These are phyloP conservation scores for Tolmerus cingulatus DNA, from an alignment of 2,888 invertebrate genomes.

Conservation along the genomic window DNA sequence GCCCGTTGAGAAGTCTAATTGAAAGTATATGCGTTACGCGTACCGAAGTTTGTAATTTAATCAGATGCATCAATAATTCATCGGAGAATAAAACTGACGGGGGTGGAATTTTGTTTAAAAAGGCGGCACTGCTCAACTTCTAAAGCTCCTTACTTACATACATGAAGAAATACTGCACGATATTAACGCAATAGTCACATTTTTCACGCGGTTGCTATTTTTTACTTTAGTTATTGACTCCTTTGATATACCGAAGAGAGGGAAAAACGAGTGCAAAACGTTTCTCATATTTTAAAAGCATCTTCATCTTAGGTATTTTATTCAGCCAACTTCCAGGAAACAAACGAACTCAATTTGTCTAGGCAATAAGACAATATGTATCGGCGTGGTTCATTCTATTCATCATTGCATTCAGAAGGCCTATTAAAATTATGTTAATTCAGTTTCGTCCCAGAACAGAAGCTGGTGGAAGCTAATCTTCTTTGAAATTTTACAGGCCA, in stretches of 20 bases:
- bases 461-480: background rate
- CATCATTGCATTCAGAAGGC: background rate
- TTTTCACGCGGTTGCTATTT: background rate
- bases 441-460: background rate
- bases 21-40: background rate
- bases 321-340: background rate
- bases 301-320: background rate
- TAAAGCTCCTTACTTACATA: background rate
- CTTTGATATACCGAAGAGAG: background rate
- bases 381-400: background rate
- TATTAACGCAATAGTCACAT: background rate
- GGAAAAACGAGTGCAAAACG: background rate
- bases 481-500: constrained; percentile 17
- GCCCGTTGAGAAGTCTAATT: constrained; percentile 3
- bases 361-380: background rate
- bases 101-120: background rate
- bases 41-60: background rate
- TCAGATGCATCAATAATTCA: constrained; percentile 25
- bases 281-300: background rate
- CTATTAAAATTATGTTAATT: constrained; percentile 35
- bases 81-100: background rate
- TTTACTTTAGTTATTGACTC: background rate
- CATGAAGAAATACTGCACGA: background rate
- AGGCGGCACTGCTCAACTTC: background rate
- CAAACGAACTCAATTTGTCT: background rate